Conservation (phyloP, 2,888 invertebrate species). For the Hesperia comma region DNA sequence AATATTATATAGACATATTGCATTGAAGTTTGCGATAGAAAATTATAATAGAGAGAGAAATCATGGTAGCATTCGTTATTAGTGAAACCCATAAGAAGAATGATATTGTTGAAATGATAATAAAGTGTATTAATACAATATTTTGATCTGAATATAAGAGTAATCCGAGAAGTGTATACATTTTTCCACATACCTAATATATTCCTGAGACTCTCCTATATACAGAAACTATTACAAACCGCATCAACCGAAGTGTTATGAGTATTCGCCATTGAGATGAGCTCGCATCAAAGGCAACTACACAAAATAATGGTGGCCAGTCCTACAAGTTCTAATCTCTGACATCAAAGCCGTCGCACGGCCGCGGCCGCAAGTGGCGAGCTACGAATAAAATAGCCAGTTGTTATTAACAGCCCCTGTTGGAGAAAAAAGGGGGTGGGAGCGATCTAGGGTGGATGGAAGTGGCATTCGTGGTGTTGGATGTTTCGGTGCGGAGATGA, state of each 20-base stretch:
- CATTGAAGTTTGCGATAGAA: too few relatives aligned
- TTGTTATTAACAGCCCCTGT: slow-evolving; percentile 79
- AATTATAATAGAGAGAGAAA: too few relatives aligned
- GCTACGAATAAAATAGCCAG: slow-evolving; percentile 77
- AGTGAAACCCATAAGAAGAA: too few relatives aligned
- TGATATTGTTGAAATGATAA: too few relatives aligned
- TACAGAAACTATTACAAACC: background rate
- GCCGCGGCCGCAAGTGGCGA: slow-evolving; percentile 73
- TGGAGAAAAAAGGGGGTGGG: slow-evolving; percentile 61
- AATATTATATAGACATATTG: too few relatives aligned
- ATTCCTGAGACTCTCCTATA: too few relatives aligned
- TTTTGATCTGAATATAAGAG: too few relatives aligned
- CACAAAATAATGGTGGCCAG: slow-evolving; percentile 51
- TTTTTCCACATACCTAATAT: too few relatives aligned
- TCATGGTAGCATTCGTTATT: too few relatives aligned
- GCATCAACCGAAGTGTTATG: background rate
- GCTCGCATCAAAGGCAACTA: slow-evolving; percentile 46
- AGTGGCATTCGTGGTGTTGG: slow-evolving; percentile 33
- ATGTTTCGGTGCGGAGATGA: too few relatives aligned
- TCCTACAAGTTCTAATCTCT: slow-evolving; percentile 73
- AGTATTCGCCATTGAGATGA: background rate
- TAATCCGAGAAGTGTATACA: too few relatives aligned
- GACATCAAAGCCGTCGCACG: slow-evolving; percentile 77
- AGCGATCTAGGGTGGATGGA: slow-evolving; percentile 41
- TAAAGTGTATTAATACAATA: too few relatives aligned